These are phyloP conservation scores for Anarhynchus alexandrinus DNA, from an alignment of 2,113 vertebrate genomes.

Conservation along the genomic window DNA sequence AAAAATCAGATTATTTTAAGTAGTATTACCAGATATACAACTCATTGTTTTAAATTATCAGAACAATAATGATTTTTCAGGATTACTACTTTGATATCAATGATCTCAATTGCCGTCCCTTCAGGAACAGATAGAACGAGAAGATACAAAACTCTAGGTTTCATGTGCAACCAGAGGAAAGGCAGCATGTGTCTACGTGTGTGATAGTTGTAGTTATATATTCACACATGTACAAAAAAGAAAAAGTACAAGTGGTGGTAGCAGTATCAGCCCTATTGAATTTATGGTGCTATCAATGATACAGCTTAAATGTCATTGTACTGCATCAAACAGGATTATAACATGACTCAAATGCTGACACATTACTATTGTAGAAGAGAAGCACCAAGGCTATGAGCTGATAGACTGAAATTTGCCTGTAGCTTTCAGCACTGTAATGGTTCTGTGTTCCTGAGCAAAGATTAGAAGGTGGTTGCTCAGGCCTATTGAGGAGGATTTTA, in stretches of 20 bases:
- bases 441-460: not conserved
- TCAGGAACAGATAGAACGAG: not conserved
- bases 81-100: not conserved
- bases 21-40: not conserved
- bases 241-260: too few relatives aligned
- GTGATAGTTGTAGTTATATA: not conserved
- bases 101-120: not conserved
- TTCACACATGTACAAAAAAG: not conserved
- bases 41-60: not conserved
- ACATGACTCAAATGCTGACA: not conserved
- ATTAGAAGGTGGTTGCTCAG: not conserved
- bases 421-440: not conserved
- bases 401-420: not conserved
- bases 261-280: not conserved
- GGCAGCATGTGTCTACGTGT: not conserved
- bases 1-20: not conserved
- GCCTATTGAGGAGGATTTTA: not conserved
- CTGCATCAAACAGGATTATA: not conserved
- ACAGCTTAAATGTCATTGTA: not conserved
- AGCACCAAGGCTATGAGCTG: not conserved
- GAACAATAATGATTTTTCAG: not conserved
- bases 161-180: not conserved
- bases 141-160: not conserved
- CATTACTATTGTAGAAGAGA: not conserved
- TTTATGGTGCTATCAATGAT: not conserved